Evolutionary conservation across 1,140 invertebrate genomes (phyloP), one percentile per base, ranked within the genome.

Genomic region (Cherax quadricarinatus): DNA sequence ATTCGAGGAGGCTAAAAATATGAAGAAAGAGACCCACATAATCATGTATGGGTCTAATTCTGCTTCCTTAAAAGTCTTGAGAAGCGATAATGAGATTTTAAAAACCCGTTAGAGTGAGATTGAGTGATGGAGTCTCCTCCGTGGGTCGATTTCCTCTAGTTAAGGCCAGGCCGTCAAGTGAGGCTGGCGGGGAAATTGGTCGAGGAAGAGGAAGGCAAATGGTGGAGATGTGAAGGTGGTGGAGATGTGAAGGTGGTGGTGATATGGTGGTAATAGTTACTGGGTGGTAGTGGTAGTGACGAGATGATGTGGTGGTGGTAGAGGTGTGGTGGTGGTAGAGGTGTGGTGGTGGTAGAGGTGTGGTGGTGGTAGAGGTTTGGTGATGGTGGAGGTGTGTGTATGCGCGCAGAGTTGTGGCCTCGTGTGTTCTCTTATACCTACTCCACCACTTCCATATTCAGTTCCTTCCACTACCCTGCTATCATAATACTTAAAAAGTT

Each of bases 141-240:
- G n/a, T 7, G 21, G 14, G 70, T 6, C n/a, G 6, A 30, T 9
- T 75, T 75, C 24, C n/a, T n/a, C 70, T 75, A 75, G 70, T 75
- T 75, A 75, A 75, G 70, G 70, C 21, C 5, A 3, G 6, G n/a
- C 4, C n/a, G 24, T 10, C 70, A 30, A 14, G 70, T 70, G 12
- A 70, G 66, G 66, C 70, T 24, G 70, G 6, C n/a, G 70, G 70
- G 70, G 70, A 75, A 75, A 75, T 75, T 75, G 70, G 70, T 21
- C 24, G 70, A 30, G 70, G 70, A n/a, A 14, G n/a, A 30, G 70
- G 70, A 4, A 14, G 53, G 53, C 4, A 75, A 30, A 9, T 75
- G 70, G 70, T 9, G 66, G 66, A 16, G 66, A 21, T 70, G 66
- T 18, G 14, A 5, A 60, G 57, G n/a, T 75, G 70, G n/a, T 75